Percentiles rank a stretch among this genome's conserved stretches.
These are phyloP conservation scores for Mythimna loreyi DNA, from an alignment of 2,888 invertebrate species.

Conservation along the genomic window DNA sequence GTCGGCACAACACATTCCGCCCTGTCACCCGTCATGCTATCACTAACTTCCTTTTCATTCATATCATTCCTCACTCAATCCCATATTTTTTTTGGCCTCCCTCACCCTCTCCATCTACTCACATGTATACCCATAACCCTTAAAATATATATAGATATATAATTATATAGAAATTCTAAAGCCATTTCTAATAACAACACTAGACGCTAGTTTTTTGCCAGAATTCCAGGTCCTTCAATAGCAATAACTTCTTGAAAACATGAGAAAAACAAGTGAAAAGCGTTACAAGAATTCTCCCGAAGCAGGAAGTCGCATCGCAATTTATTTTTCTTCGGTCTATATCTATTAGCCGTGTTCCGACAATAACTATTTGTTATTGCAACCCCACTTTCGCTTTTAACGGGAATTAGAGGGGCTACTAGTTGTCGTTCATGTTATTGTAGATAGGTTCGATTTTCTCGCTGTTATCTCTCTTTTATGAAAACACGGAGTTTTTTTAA, in stretches of 20 bases:
- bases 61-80: no score
- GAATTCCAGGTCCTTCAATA: neutral
- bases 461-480: constrained; percentile 23
- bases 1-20: no score
- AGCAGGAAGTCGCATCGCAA: constrained; percentile 55
- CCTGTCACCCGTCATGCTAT: no score
- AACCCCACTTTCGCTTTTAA: constrained; percentile 69
- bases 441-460: constrained; percentile 31
- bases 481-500: constrained; percentile 20
- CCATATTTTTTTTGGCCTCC: no score
- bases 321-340: constrained; percentile 67
- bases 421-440: constrained; percentile 44
- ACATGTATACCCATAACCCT: no score
- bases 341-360: constrained; percentile 74
- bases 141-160: no score
- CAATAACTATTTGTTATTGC: constrained; percentile 81
- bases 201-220: no score
- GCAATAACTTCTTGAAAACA: constrained; percentile 11
- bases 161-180: no score
- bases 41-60: no score
- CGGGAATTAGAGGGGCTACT: constrained; percentile 70
- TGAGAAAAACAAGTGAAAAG: constrained; percentile 42
- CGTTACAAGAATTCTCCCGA: constrained; percentile 45
- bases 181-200: no score
- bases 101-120: no score